Conservation (phyloP, 2,797 vertebrate species). For the Chelon labrosus region DNA sequence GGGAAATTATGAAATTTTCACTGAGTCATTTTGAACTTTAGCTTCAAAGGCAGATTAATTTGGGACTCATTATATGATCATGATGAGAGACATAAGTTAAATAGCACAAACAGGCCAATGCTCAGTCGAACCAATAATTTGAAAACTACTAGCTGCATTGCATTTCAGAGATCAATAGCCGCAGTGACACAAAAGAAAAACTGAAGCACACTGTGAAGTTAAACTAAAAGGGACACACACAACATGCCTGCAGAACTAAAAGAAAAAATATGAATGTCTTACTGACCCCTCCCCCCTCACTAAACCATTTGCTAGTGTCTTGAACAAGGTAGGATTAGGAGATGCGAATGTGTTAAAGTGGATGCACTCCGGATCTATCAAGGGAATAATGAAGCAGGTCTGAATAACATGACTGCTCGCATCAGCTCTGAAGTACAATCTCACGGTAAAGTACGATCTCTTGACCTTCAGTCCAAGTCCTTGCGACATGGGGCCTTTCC, state of each 20-base stretch:
- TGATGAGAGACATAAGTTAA: constrained; percentile 36
- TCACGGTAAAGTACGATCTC: neutral
- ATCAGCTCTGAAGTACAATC: constrained; percentile 14
- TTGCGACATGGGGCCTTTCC: neutral
- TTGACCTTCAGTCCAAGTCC: neutral
- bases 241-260: neutral
- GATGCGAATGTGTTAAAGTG: constrained; percentile 1
- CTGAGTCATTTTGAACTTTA: constrained; percentile 59
- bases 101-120: constrained; percentile 20
- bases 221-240: constrained; percentile 2
- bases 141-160: constrained; percentile 15
- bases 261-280: constrained; percentile 5
- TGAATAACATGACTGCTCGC: constrained; percentile 16
- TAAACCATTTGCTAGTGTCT: neutral
- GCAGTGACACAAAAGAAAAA: neutral
- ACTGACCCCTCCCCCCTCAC: neutral
- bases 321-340: neutral
- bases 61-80: constrained; percentile 23
- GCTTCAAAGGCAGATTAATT: constrained; percentile 54
- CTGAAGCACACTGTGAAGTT: neutral
- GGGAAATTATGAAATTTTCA: constrained; percentile 33
- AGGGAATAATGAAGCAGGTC: constrained; percentile 9
- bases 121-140: constrained; percentile 35
- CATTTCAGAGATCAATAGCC: constrained; percentile 16
- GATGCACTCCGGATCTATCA: constrained; percentile 8